Evolutionary conservation across 2,888 invertebrate species (phyloP), one percentile per base, ranked within the genome.

Genomic region (Tanytarsus gracilentus): DNA sequence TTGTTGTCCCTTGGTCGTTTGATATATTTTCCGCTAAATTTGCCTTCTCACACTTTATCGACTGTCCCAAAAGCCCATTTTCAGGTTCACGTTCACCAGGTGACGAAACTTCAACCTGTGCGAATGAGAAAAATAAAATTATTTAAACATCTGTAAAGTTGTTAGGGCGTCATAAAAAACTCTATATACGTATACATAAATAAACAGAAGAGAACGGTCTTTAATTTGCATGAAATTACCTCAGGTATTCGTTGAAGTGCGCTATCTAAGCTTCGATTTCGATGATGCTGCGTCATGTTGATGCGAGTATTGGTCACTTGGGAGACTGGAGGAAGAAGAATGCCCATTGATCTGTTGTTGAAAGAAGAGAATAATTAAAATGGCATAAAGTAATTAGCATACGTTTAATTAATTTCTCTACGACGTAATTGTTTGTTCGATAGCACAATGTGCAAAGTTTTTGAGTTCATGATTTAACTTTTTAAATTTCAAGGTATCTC

Each of bases 231-330:
- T n/a, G n/a, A n/a, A 68, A 69, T 70, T 64, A 74, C 89, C 78
- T 91, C 91, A 63, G 91, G 91, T 71, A 92, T 91, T 72, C 88
- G 79, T 73, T 91, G 91, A 64, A 91, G 79, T 63, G 90, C 92
- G 62, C 91, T 92, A 73, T 93, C 92, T 72, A 92, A 77, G 71
- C 91, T 91, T 65, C 92, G 83, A 77, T 92, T 92, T 67, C 92
- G 82, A 75, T 91, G 91, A 72, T 89, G 88, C 68, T 84, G 82
- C 65, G 85, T 74, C 65, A 73, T 68, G 68, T 74, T 74, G 62
- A 73, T 73, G 65, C 73, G 70, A 64, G 73, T 70, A 61, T 74
- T 74, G 62, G 74, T 73, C 65, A 74, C 74, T 67, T 74, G 74
- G 44, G 74, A 74, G 50, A 74, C 71, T 48, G 74, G 74, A 53